Evolutionary conservation across 1,140 invertebrate genomes (phyloP).

Genomic region (Diplogasteroides magnus): DNA sequence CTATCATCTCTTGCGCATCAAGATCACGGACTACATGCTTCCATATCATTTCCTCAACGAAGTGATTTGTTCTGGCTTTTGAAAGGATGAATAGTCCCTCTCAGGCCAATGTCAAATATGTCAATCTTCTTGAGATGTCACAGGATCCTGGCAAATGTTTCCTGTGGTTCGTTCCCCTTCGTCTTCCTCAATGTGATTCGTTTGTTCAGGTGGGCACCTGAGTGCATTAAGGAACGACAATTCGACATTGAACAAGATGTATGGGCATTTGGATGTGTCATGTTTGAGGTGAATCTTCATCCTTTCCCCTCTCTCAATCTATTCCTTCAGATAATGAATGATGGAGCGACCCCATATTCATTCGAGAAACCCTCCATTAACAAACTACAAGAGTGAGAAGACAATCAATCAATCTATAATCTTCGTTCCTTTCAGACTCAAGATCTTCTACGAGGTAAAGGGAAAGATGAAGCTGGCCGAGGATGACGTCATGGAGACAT

Average conservation of each 20-base stretch:
- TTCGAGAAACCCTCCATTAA: neutral
- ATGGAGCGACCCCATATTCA: neutral
- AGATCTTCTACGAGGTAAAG: neutral
- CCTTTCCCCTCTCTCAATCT: neutral
- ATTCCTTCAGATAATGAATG: neutral
- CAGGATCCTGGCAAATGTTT: neutral
- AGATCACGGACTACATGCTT: neutral
- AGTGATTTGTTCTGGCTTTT: too few relatives aligned
- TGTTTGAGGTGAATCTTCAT: neutral
- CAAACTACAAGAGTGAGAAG: neutral
- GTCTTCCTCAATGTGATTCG: neutral
- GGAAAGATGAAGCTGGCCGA: neutral
- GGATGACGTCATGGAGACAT: neutral
- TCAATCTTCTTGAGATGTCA: neutral
- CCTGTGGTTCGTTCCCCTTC: neutral
- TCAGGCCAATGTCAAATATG: neutral
- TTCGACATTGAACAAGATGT: neutral
- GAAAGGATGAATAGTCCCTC: too few relatives aligned
- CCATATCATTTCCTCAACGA: neutral
- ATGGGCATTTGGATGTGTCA: neutral
- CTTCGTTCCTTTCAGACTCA: neutral
- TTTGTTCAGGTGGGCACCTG: neutral
- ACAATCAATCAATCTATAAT: neutral
- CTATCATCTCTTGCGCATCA: neutral
- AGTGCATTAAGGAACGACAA: neutral